Evolutionary conservation across 2,113 vertebrate genomes (phyloP).

Genomic region (Cygnus buccinator): DNA sequence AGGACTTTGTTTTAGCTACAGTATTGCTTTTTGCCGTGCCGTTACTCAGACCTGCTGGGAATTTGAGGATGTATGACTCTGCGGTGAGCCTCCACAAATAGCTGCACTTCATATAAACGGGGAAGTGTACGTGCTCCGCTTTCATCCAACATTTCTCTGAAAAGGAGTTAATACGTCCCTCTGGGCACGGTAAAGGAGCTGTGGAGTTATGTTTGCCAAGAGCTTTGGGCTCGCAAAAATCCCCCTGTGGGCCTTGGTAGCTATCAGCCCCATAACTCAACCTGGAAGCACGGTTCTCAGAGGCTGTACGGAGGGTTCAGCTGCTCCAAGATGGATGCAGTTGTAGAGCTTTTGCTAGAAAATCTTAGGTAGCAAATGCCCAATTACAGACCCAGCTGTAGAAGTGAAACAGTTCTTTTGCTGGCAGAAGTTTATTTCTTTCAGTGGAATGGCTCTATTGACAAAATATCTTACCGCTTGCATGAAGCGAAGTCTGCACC

Average conservation of each 20-base stretch:
- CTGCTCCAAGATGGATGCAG: neutral
- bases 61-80: neutral
- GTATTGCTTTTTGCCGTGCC: neutral
- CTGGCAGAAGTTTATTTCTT: neutral
- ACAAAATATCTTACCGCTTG: neutral
- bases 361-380: neutral
- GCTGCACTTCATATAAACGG: neutral
- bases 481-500: neutral
- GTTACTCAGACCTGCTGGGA: neutral
- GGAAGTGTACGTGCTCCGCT: neutral
- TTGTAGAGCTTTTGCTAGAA: neutral
- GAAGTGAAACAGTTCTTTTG: neutral
- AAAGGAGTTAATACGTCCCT: neutral
- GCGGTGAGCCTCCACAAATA: neutral
- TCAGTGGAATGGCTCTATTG: neutral
- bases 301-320: fast-evolving
- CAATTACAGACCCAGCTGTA: fast-evolving
- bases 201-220: neutral
- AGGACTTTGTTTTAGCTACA: neutral
- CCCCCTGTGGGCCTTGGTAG: neutral
- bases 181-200: neutral
- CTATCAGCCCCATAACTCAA: neutral
- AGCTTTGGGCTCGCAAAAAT: neutral
- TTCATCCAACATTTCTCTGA: neutral
- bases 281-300: neutral